Evolutionary conservation across 2,113 vertebrate species (phyloP).

Genomic region (Scortum barcoo): DNA sequence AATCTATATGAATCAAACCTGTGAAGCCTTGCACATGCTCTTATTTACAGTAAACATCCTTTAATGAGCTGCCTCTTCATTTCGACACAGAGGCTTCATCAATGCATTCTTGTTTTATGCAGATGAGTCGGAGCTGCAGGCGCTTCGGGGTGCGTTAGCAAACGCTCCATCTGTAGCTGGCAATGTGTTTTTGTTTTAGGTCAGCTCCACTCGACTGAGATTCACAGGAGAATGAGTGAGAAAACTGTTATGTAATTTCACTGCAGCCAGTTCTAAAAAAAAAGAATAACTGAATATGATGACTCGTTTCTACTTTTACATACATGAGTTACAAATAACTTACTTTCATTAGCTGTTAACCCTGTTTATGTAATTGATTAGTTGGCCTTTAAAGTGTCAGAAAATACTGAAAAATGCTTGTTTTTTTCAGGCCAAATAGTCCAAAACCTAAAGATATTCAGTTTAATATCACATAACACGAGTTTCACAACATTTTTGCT

Average conservation of each 20-base stretch:
- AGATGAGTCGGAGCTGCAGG: conserved; percentile 38
- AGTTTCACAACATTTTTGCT: neutral
- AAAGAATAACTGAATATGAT: neutral
- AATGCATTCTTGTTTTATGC: neutral
- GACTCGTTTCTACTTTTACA: neutral
- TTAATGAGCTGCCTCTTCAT: neutral
- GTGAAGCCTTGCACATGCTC: neutral
- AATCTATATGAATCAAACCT: neutral
- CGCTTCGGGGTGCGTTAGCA: conserved; percentile 12
- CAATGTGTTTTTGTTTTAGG: conserved; percentile 29
- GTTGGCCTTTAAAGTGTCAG: neutral
- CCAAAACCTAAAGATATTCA: neutral
- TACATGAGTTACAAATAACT: neutral
- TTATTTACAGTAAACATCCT: neutral
- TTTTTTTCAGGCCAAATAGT: neutral
- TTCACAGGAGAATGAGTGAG: conserved; percentile 24
- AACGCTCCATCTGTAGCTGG: conserved; percentile 58
- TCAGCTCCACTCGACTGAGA: conserved; percentile 36
- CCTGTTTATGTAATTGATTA: neutral
- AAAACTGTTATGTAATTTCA: conserved; percentile 27
- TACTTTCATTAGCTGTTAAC: neutral
- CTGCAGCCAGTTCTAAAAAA: neutral
- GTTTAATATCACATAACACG: neutral
- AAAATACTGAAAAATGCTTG: neutral
- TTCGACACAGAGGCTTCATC: neutral